A percentile compares a stretch with the other conserved stretches of the same genome.
phyloP scores from a whole-genome alignment of 1,140 invertebrate genomes.

The Psix sp. region DNA sequence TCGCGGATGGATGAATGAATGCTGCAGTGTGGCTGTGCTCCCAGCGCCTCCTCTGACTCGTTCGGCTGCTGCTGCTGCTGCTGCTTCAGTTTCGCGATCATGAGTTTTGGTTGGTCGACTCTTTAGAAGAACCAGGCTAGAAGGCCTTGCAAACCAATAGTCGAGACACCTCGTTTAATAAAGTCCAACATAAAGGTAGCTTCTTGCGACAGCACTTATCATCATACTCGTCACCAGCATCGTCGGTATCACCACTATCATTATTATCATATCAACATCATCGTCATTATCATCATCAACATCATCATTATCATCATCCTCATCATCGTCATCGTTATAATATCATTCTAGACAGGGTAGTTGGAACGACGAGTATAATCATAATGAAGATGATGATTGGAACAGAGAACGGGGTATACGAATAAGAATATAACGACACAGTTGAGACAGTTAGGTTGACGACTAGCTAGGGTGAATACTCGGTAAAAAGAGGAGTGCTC shows the following conservation, averaged over 20 bases:
- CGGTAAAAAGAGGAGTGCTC: constrained; percentile 34
- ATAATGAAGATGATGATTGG: not conserved
- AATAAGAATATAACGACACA: constrained; percentile 43
- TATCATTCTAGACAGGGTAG: not conserved
- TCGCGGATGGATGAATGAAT: constrained; percentile 17
- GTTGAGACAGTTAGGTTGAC: constrained; percentile 45
- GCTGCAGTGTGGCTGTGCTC: constrained; percentile 11
- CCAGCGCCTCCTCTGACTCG: no score
- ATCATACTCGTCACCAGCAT: no score
- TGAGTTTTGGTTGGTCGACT: no score
- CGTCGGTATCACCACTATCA: not conserved
- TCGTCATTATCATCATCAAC: not conserved
- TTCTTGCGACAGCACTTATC: no score
- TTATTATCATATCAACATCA: not conserved
- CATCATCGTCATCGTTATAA: not conserved
- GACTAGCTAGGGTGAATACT: constrained; percentile 38
- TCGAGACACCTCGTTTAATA: no score
- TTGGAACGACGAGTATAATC: constrained; percentile 7
- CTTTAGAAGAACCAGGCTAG: no score
- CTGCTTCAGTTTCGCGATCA: no score
- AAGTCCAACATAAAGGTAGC: no score
- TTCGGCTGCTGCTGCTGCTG: no score
- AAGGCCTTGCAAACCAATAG: no score
- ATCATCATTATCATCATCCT: constrained; percentile 9
- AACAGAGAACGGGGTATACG: constrained; percentile 1